Evolutionary conservation across 2,113 vertebrate genomes (phyloP), one percentile per base, ranked within the genome.

Genomic region (Proteles cristata): DNA sequence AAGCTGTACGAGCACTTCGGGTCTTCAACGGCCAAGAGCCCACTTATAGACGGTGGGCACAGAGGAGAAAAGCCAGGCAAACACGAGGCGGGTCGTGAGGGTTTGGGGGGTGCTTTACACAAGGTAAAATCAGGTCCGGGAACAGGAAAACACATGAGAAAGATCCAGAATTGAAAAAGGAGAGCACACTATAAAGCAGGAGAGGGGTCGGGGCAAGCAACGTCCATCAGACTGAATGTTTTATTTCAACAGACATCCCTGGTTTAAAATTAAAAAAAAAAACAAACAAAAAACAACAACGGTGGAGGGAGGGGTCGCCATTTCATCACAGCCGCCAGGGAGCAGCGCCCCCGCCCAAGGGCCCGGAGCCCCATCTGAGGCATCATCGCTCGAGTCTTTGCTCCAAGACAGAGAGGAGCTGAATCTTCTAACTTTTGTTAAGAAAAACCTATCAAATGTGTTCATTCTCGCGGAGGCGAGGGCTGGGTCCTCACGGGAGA

Each of bases 161-260:
- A 21, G 25, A 0, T 33, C 76, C 77, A 33, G 25, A 48, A 77
- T 28, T 8, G 31, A 48, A 82, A 43, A 71, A 87, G 65, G 77
- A 80, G 58, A 45, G 35, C 53, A 79, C 21, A 55, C 33, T 19
- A n/a, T 50, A 73, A 61, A 50, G 66, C 0, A 85, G 88, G 85
- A 84, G 80, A 79, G 90, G 82, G 90, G n/a, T 31, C 33, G 55
- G 76, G 61, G 53, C 53, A 53, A 79, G 31, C 65, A 48, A 55
- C 2, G 1, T 91, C 83, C 93, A 79, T 97, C 96, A 96, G 97
- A 97, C 96, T 92, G 94, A 93, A 96, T 92, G 81, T 97, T 98
- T 98, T 98, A 98, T 98, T 98, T 98, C 80, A 98, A 97, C 93
- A 98, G 96, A 97, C 95, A 98, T 93, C 96, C 97, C 94, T 96